A percentile compares a stretch with the other conserved stretches of the same genome.
Evolutionary conservation across 2,888 invertebrate species (phyloP).

Genomic region (Dolomedes plantarius): DNA sequence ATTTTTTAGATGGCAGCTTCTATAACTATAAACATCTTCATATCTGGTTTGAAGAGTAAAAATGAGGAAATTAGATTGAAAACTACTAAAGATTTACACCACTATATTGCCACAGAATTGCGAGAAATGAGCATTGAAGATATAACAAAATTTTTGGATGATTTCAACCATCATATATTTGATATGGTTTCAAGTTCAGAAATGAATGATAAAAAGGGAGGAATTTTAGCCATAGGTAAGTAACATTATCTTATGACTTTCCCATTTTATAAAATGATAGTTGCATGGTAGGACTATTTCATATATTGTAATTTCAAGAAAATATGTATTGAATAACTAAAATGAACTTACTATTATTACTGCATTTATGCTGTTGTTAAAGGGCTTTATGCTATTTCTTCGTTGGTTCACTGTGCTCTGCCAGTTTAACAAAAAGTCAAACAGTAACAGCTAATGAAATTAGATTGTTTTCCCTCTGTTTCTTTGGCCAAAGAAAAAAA

Average conservation of each 20-base stretch:
- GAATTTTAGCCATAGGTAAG: conserved; percentile 88
- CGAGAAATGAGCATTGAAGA: conserved; percentile 94
- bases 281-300: too few relatives aligned
- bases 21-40: conserved; percentile 79
- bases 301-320: too few relatives aligned
- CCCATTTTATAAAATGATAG: too few relatives aligned
- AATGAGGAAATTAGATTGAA: conserved; percentile 89
- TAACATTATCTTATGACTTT: background rate
- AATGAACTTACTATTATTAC: too few relatives aligned
- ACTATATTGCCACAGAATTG: conserved; percentile 86
- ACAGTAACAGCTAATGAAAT: too few relatives aligned
- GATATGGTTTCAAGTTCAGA: conserved; percentile 95
- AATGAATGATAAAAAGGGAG: conserved; percentile 95
- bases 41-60: conserved; percentile 90
- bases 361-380: too few relatives aligned
- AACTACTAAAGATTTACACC: conserved; percentile 91
- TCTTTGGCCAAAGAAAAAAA: too few relatives aligned
- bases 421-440: too few relatives aligned
- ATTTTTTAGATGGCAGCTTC: conserved; percentile 45
- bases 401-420: too few relatives aligned
- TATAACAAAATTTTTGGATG: conserved; percentile 92
- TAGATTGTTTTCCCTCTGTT: too few relatives aligned
- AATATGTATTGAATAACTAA: too few relatives aligned
- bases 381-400: too few relatives aligned
- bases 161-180: conserved; percentile 95